phyloP scores from a whole-genome alignment of 2,888 invertebrate genomes.

The Ennomos erosarius region DNA sequence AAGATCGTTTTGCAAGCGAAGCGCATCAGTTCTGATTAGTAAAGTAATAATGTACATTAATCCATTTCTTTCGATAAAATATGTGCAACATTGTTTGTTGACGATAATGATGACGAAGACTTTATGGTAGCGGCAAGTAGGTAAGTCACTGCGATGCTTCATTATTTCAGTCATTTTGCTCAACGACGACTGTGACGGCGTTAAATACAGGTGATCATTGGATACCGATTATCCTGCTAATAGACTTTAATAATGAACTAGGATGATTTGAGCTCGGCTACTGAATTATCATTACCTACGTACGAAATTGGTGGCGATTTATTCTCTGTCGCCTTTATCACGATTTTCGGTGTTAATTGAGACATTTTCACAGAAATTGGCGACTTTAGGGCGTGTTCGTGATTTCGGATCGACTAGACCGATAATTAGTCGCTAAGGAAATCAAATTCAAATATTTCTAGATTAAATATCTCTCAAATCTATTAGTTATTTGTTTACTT shows the following conservation, averaged over 20 bases:
- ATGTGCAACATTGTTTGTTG: too few species aligned
- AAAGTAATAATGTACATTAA: too few species aligned
- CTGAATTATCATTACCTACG: conserved; percentile 63
- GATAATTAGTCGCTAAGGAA: too few species aligned
- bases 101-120: too few species aligned
- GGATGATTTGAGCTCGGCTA: conserved; percentile 53
- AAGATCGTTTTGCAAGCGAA: too few species aligned
- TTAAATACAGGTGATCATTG: conserved; percentile 41
- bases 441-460: too few species aligned
- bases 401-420: neutral
- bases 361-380: conserved; percentile 74
- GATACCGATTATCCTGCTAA: conserved; percentile 49
- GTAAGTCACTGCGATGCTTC: neutral
- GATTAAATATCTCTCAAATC: too few species aligned
- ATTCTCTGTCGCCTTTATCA: conserved; percentile 70
- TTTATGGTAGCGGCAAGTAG: too few species aligned
- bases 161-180: neutral
- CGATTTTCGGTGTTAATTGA: conserved; percentile 73
- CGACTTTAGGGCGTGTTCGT: conserved; percentile 38
- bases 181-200: conserved; percentile 4
- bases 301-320: conserved; percentile 69
- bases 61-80: too few species aligned
- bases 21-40: too few species aligned
- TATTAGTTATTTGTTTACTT: too few species aligned
- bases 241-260: conserved; percentile 49